Evolutionary conservation across 2,888 invertebrate species (phyloP), one percentile per base, ranked within the genome.

Genomic region (Lasioglossum malachurum): DNA sequence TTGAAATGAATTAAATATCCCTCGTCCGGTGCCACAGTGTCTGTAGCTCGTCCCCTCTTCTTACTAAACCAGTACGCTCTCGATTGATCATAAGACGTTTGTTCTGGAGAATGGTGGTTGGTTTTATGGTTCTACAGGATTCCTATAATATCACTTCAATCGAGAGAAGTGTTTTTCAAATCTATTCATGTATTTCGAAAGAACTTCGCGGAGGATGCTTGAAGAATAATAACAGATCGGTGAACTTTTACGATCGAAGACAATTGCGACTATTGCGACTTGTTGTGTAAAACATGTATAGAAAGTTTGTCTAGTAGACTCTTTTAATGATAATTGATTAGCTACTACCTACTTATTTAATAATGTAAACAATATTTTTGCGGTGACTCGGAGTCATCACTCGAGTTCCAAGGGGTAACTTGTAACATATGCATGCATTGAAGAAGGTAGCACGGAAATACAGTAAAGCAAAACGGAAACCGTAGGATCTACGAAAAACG

Each of bases 51-150:
- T 4, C 38, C 38, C 69, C 35, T 44, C 38, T n/a, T 53, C 44
- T 44, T 64, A 57, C 74, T 57, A 46, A 82, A 75, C 49, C 78
- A 35, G 31, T 49, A 73, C 71, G 49, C 27, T 16, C 41, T 31
- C 49, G 27, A 41, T 31, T 27, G 64, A 81, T 57, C 73, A 44
- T 74, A 38, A 73, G 35, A 81, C 73, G 67, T 81, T 81, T 67
- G 81, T 81, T 76, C 74, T 41, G 46, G 44, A 8, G 75, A 44
- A 67, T 53, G 67, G 27, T 31, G 69, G 31, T 84, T 19, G 49
- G 74, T 84, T 84, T 84, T 82, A 84, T 82, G 57, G 57, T 69
- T 75, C 67, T 57, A 41, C 38, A n/a, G 69, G 57, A 82, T 75
- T 82, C 60, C 49, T 49, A 77, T 81, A 81, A 82, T 75, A 82